These are phyloP conservation scores for Drosophila kohkoa DNA, from an alignment of 1,140 invertebrate genomes.

Conservation along the genomic window DNA sequence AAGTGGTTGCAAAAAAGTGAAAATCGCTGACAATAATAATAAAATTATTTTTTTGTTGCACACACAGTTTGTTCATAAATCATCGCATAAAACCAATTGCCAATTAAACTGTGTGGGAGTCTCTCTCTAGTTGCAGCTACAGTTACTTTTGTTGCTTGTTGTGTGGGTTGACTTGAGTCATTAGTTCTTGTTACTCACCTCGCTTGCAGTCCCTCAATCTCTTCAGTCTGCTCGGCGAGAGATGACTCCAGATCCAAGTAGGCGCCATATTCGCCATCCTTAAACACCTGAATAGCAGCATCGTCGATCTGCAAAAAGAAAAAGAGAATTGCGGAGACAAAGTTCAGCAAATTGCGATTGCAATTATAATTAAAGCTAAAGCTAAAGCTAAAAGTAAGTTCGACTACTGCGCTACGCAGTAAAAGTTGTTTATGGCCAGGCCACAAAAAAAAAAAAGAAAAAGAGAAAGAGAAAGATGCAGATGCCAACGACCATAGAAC, in stretches of 20 bases:
- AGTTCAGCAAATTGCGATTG: conserved; percentile 49
- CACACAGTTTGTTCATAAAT: conserved; percentile 34
- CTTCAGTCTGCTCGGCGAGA: conserved; percentile 97
- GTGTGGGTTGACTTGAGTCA: conserved; percentile 63
- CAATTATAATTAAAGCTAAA: conserved; percentile 77
- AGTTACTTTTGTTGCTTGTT: not conserved
- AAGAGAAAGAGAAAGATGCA: conserved; percentile 49
- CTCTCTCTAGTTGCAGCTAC: conserved; percentile 1
- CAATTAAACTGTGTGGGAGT: conserved; percentile 35
- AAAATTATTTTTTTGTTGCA: not conserved
- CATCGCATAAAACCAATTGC: conserved; percentile 19
- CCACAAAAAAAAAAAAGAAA: conserved; percentile 37
- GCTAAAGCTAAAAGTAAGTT: conserved; percentile 61
- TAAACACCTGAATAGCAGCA: conserved; percentile 97
- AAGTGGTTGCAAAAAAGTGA: conserved; percentile 59
- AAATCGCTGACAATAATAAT: conserved; percentile 41
- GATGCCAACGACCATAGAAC: conserved; percentile 65
- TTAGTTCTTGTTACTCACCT: conserved; percentile 90
- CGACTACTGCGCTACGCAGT: conserved; percentile 78
- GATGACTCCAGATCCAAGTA: conserved; percentile 98
- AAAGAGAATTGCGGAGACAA: conserved; percentile 23
- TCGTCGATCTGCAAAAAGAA: conserved; percentile 94
- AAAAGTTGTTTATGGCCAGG: conserved; percentile 77
- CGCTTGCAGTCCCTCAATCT: conserved; percentile 96
- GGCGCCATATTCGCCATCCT: conserved; percentile 97